Conservation (phyloP, 2,888 invertebrate genomes). For the Isoperla grammatica region DNA sequence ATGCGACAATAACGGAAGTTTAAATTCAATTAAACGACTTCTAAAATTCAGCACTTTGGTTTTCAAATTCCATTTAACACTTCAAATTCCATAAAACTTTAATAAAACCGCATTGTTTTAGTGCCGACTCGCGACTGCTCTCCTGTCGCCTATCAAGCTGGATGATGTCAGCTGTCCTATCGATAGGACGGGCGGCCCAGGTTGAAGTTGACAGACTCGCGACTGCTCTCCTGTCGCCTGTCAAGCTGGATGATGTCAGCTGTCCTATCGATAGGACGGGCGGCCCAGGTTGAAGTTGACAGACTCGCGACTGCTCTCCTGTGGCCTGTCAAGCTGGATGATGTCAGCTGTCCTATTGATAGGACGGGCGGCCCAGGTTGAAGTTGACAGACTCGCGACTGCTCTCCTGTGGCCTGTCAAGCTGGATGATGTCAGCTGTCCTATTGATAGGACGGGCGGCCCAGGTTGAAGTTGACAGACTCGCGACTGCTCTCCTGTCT, state of each 20-base stretch:
- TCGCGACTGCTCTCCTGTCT: slow-evolving; percentile 20
- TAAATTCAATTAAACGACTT: too few species aligned
- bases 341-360: slow-evolving; percentile 28
- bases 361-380: slow-evolving; percentile 20
- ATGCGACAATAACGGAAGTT: too few species aligned
- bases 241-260: slow-evolving; percentile 27
- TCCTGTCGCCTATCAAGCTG: slow-evolving; percentile 26
- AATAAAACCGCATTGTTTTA: too few species aligned
- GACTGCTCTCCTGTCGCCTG: slow-evolving; percentile 20
- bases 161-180: slow-evolving; percentile 28
- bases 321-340: slow-evolving; percentile 26
- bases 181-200: slow-evolving; percentile 23
- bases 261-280: slow-evolving; percentile 26
- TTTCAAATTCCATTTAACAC: too few species aligned
- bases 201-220: slow-evolving; percentile 23
- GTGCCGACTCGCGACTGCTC: slow-evolving; percentile 19
- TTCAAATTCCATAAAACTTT: too few species aligned
- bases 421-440: slow-evolving; percentile 26
- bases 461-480: slow-evolving; percentile 23
- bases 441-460: slow-evolving; percentile 25
- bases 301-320: slow-evolving; percentile 19
- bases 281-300: slow-evolving; percentile 22
- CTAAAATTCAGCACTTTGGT: too few species aligned
- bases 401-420: slow-evolving; percentile 24
- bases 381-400: slow-evolving; percentile 22